These are phyloP conservation scores for Sebastes goodei DNA, from an alignment of 2,797 vertebrate species.

Conservation along the genomic window DNA sequence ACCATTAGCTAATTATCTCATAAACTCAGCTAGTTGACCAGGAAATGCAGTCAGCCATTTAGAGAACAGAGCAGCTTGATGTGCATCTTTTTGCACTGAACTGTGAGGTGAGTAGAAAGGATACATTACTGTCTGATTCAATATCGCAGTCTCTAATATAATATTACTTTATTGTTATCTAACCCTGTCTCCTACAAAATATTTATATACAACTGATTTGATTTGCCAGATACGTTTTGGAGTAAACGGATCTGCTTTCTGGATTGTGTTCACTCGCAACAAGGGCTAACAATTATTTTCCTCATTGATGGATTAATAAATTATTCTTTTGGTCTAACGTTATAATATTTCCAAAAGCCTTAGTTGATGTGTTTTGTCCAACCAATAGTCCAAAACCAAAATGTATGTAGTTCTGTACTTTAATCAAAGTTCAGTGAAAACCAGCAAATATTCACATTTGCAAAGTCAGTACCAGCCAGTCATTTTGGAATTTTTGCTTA, in stretches of 20 bases:
- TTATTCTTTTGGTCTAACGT: neutral
- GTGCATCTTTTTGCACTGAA: constrained; percentile 14
- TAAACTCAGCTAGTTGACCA: constrained; percentile 74
- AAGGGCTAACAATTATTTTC: neutral
- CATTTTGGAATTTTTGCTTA: neutral
- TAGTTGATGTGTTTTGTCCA: neutral
- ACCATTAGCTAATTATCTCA: constrained; percentile 82
- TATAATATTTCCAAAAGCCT: neutral
- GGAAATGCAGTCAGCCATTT: constrained; percentile 56
- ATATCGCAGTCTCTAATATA: neutral
- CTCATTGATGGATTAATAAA: neutral
- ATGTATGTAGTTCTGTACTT: neutral
- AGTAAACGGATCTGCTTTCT: neutral
- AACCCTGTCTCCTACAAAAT: neutral
- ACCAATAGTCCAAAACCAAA: neutral
- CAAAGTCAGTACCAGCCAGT: neutral
- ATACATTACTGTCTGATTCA: constrained; percentile 14
- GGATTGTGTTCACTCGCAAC: neutral
- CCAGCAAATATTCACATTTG: neutral
- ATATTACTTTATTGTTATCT: neutral
- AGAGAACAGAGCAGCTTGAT: constrained; percentile 40
- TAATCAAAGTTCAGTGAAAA: neutral
- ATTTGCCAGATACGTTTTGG: neutral
- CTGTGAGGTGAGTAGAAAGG: neutral
- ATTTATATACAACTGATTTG: neutral